phyloP scores from a whole-genome alignment of 2,797 vertebrate genomes.

The Oceanodroma leucorhoa region DNA sequence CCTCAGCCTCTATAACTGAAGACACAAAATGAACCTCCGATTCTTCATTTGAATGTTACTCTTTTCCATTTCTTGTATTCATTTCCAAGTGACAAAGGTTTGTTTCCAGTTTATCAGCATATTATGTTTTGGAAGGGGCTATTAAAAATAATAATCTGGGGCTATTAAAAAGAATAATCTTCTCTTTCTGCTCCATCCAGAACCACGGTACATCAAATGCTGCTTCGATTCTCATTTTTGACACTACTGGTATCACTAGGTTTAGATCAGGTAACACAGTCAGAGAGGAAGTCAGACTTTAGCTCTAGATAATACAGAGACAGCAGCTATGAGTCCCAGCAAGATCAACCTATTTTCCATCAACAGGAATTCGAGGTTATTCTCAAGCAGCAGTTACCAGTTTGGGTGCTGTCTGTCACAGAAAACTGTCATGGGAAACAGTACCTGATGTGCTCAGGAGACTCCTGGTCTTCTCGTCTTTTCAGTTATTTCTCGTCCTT shows the following conservation, averaged over 20 bases:
- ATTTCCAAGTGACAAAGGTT: background rate
- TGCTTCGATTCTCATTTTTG: background rate
- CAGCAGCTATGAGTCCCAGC: background rate
- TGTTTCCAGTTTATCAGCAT: background rate
- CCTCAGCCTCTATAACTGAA: background rate
- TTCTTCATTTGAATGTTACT: background rate
- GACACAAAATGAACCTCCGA: background rate
- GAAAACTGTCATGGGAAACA: background rate
- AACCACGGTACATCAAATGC: background rate
- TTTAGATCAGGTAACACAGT: background rate
- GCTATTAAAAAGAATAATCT: background rate
- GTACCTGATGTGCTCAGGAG: background rate
- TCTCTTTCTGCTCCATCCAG: background rate
- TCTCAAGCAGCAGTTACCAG: background rate
- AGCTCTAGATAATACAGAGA: background rate
- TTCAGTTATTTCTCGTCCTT: background rate
- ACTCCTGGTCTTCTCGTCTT: background rate
- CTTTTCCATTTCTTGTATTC: background rate
- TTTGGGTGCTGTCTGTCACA: background rate
- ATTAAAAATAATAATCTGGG: background rate
- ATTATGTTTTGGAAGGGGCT: background rate
- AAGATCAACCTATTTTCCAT: background rate
- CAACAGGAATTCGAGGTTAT: background rate
- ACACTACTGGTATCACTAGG: background rate
- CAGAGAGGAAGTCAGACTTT: background rate